Evolutionary conservation across 1,140 invertebrate genomes (phyloP).

Genomic region (Danaus plexippus): DNA sequence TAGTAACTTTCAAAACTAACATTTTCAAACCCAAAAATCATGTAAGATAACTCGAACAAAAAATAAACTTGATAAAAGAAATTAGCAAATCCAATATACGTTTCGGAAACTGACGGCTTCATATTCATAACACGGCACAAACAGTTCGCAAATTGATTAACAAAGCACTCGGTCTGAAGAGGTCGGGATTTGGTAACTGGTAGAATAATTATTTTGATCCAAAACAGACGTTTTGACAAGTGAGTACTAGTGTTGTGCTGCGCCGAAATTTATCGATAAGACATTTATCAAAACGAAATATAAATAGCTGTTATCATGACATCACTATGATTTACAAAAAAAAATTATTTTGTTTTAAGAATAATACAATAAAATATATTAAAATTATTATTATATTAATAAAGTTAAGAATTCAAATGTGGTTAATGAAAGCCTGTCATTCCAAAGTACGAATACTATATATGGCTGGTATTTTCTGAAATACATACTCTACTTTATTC

Average conservation of each 20-base stretch:
- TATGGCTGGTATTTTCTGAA: too few relatives aligned
- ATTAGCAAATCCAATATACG: constrained; percentile 22
- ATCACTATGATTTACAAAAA: too few relatives aligned
- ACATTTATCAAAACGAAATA: background rate
- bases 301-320: too few relatives aligned
- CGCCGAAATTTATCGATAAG: constrained; percentile 13
- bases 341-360: too few relatives aligned
- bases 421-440: too few relatives aligned
- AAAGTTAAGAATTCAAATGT: too few relatives aligned
- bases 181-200: constrained; percentile 42
- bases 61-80: constrained; percentile 14
- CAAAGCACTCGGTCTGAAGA: constrained; percentile 34
- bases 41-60: constrained; percentile 2
- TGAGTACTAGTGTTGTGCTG: constrained; percentile 19
- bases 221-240: constrained; percentile 29
- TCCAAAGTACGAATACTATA: too few relatives aligned
- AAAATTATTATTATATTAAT: too few relatives aligned
- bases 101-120: constrained; percentile 30
- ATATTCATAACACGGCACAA: constrained; percentile 27
- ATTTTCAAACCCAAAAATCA: background rate
- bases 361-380: too few relatives aligned
- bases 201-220: constrained; percentile 62
- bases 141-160: constrained; percentile 54
- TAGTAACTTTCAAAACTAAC: background rate
- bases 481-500: too few relatives aligned